Base-by-base conservation (phyloP, 2,113 vertebrate species). In the Chlorodrepanis virens region DNA sequence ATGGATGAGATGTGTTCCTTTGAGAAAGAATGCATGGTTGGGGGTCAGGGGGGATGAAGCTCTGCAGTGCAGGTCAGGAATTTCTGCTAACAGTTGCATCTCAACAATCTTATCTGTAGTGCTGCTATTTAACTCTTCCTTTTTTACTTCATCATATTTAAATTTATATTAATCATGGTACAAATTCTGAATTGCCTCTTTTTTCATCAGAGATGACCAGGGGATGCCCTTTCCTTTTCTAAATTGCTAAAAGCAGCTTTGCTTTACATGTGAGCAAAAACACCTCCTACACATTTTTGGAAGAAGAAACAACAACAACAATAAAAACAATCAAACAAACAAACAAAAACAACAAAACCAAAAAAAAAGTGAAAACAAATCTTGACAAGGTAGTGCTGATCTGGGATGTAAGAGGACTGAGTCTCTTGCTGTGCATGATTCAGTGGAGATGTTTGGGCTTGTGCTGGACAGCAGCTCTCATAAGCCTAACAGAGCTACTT, bases 361-460 rank as follows among this genome's bases (percentile, higher is more conserved):
- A 23, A 14, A n/a, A 33, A 33, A 33, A 50, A 10, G 1, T 2
- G 2, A 19, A 29, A 14, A 4, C 9, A 25, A 35, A 23, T 37
- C 11, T 74, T 27, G 31, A 29, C 12, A 75, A 50, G 47, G 28
- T 4, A 29, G 9, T 33, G 28, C 28, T 70, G 64, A 10, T 80
- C 5, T 82, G 52, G 15, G 28, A 25, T 71, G 6, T 39, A 13
- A 44, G 17, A 64, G 15, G 63, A 63, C 14, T 63, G 47, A 39
- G 27, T 71, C 14, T 56, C 11, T 77, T 65, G 28, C 45, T 84
- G 25, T 42, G 33, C 24, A 11, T 63, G 35, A 47, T 52, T 79
- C 21, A n/a, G 49, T 52, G 45, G 31, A 64, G 19, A 19, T 40
- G n/a, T 40, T 74, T 40, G 42, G 45, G 45, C 15, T 91, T 28